Evolutionary conservation across 2,113 vertebrate genomes (phyloP).

Genomic region (Lagenorhynchus albirostris): DNA sequence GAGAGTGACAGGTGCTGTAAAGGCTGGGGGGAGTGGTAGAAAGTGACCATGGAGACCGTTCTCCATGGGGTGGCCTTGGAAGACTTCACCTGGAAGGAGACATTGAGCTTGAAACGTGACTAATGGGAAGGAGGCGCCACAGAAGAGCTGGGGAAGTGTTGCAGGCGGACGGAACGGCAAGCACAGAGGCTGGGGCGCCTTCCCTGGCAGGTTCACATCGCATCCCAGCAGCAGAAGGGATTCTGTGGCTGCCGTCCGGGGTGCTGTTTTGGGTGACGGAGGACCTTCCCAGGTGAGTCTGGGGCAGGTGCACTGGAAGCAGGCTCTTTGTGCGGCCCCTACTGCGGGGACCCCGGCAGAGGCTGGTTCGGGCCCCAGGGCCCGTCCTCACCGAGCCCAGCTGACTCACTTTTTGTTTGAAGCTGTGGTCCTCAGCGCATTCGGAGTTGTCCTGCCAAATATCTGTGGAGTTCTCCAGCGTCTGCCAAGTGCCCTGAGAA

Average conservation of each 20-base stretch:
- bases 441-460: conserved; percentile 91
- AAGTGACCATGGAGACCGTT: not conserved
- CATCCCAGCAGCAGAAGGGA: not conserved
- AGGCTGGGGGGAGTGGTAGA: not conserved
- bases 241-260: fast-evolving
- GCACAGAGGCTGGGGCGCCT: not conserved
- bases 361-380: not conserved
- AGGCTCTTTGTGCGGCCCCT: not conserved
- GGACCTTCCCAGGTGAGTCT: not conserved
- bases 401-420: conserved; percentile 86
- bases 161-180: not conserved
- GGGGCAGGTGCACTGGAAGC: not conserved
- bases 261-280: not conserved
- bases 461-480: conserved; percentile 84
- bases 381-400: not conserved
- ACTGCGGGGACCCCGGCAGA: not conserved
- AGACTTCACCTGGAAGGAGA: not conserved
- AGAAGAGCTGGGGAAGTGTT: not conserved
- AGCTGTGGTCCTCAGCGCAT: conserved; percentile 84
- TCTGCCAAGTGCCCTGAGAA: conserved; percentile 89
- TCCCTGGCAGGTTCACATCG: not conserved
- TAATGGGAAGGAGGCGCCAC: not conserved
- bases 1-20: too few relatives aligned
- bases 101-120: not conserved
- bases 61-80: not conserved